Evolutionary conservation across 1,140 invertebrate genomes (phyloP), one percentile per base, ranked within the genome.

Genomic region (Choristoneura fumiferana): DNA sequence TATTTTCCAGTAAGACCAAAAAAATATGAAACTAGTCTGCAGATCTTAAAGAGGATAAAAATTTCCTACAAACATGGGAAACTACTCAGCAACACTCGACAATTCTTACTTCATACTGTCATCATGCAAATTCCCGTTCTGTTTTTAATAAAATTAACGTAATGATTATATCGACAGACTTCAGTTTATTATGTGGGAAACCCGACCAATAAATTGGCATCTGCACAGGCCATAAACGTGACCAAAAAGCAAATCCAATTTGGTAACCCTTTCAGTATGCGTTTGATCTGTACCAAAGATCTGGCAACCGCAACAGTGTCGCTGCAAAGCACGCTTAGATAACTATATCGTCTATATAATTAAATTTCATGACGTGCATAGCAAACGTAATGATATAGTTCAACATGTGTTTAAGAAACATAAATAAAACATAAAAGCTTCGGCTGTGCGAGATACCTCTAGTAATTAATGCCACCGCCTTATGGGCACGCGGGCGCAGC

Each of bases 381-480:
- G 17, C 43, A 17, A 29, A 49, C 12, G 43, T 49, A 49, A 49
- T 49, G 43, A 49, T 49, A 49, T 49, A 49, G 43, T 49, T n/a
- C 43, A 49, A 49, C 43, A 49, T 49, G 43, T 49, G 43, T 49
- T 49, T 49, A 49, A 18, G 17, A 49, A 17, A 33, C 43, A 49
- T 49, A 49, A 49, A 49, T 49, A 49, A 49, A 33, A 49, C 43
- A 49, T 49, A 49, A 49, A 49, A 49, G 43, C 43, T 18, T 17
- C 22, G 43, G 22, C 43, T 49, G 43, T 49, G 22, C 22, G 22
- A 29, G 43, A 49, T 49, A 49, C 43, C 43, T 49, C 43, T 49
- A 49, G 43, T 49, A 49, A 49, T 49, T 49, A 49, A 49, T 49
- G 43, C 43, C 43, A 49, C 43, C 43, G 43, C n/a, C 43, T 49